These are phyloP conservation scores for Coleophora deauratella DNA, from an alignment of 2,888 invertebrate genomes.

Conservation along the genomic window DNA sequence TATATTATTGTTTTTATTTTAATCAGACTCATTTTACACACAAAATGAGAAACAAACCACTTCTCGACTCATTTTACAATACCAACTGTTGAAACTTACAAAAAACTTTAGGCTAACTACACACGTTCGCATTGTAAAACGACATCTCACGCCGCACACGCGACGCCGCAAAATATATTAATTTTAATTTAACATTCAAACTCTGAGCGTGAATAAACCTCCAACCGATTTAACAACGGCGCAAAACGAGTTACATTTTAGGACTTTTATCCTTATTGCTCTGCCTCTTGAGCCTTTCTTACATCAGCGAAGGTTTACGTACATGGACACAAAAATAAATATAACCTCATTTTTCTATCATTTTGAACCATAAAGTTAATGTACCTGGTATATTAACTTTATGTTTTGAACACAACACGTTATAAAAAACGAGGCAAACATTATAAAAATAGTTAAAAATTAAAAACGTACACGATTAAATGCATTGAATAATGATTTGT, in stretches of 20 bases:
- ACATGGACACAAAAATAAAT: conserved; percentile 28
- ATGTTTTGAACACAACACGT: too few relatives aligned
- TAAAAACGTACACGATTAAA: conserved; percentile 9
- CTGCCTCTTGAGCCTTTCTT: too few relatives aligned
- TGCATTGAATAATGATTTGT: conserved; percentile 3
- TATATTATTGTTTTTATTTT: conserved; percentile 47
- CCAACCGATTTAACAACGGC: too few relatives aligned
- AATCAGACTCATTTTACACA: conserved; percentile 71
- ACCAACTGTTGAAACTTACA: conserved; percentile 32
- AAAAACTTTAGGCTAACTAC: conserved; percentile 33
- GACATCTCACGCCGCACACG: conserved; percentile 35
- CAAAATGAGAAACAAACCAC: conserved; percentile 56
- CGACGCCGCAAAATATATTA: conserved; percentile 34
- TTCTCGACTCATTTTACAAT: conserved; percentile 41
- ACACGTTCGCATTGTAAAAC: conserved; percentile 38
- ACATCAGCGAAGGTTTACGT: too few relatives aligned
- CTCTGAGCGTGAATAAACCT: conserved; percentile 24
- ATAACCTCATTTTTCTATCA: conserved; percentile 15
- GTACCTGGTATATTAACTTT: too few relatives aligned
- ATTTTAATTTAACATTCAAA: conserved; percentile 25
- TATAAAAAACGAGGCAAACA: not conserved
- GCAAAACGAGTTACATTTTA: too few relatives aligned
- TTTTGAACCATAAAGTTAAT: too few relatives aligned
- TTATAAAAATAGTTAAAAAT: conserved; percentile 1
- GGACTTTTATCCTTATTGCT: too few relatives aligned